Conservation (phyloP, 2,888 invertebrate species). For the Hirtodrosophila histrioides region DNA sequence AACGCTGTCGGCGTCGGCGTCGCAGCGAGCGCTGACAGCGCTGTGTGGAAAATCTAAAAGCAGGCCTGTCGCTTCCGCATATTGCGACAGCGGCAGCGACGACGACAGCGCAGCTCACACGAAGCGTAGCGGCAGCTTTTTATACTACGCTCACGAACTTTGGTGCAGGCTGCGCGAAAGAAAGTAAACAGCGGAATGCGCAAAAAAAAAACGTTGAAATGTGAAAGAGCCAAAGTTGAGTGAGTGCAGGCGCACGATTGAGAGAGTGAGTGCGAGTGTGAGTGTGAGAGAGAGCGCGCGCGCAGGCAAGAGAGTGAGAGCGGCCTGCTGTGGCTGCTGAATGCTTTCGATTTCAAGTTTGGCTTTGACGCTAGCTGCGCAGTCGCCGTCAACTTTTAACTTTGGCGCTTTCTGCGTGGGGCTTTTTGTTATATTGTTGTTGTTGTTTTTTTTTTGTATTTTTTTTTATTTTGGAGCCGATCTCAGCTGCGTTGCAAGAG, state of each 20-base stretch:
- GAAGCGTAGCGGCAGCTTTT: constrained; percentile 62
- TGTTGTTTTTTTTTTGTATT: constrained; percentile 19
- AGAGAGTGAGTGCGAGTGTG: constrained; percentile 13
- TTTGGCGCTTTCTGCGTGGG: constrained; percentile 66
- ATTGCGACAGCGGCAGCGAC: constrained; percentile 22
- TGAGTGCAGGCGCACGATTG: not conserved
- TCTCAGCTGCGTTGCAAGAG: constrained; percentile 73
- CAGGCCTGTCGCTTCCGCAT: constrained; percentile 64
- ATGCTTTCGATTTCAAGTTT: constrained; percentile 75
- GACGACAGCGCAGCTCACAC: constrained; percentile 45
- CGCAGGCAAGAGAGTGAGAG: constrained; percentile 22
- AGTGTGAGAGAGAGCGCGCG: constrained; percentile 22
- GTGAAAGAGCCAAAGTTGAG: constrained; percentile 41
- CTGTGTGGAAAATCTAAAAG: constrained; percentile 53
- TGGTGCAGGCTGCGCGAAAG: constrained; percentile 72
- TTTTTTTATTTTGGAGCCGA: constrained; percentile 49
- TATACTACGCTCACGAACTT: constrained; percentile 22
- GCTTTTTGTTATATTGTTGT: constrained; percentile 36
- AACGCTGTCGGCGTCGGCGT: constrained; percentile 2
- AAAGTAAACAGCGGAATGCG: constrained; percentile 77
- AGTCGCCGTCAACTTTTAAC: constrained; percentile 58
- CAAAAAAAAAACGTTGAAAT: constrained; percentile 55
- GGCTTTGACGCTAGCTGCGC: constrained; percentile 63
- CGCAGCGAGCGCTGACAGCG: not conserved
- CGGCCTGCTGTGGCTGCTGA: constrained; percentile 24